Base-by-base conservation (phyloP, 2,888 invertebrate genomes). In the Harmothoe impar region DNA sequence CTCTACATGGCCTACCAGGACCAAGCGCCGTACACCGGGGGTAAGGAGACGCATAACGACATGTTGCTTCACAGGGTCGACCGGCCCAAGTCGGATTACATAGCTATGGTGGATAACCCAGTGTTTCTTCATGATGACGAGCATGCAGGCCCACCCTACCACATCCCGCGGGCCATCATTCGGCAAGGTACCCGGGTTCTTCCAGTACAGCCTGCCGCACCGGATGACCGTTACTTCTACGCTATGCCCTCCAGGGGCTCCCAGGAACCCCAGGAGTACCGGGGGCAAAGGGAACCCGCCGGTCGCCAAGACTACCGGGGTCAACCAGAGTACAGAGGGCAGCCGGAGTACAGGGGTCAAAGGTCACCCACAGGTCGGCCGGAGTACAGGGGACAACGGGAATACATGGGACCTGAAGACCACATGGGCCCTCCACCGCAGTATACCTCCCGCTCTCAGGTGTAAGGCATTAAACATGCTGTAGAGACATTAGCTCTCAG, bases 61-160 rank as follows among this genome's bases (percentile, higher is more conserved):
- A 86, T 86, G 86, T 56, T 86, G 31, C 86, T 86, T 20, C 52
- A 86, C 52, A 25, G 54, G 29, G 56, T 86, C 1, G 31, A 86
- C 86, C 1, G 86, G 25, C 54, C 52, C 25, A 54, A 20, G 29
- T 51, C 86, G 23, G 86, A 86, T 54, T 86, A 86, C 31, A 29
- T 86, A 7, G 86, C 86, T 10, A 86, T 86, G 86, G 86, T 52
- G 17, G 86, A 86, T 33, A 86, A 86, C 29, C 86, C 86, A 10
- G 86, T 86, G 20, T 86, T 31, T 20, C 1, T 43, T 3, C 1
- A 43, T 17, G 86, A 86, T 29, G 86, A 86, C 29, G 25, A 54
- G 12, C 17, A 23, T 12, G 7, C 10, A 10, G 35, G 33, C 5
- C 17, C 1, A n/a, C n/a, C 29, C 7, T 25, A 20, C 29, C 33